Conservation (phyloP, 2,888 invertebrate genomes). For the Tenthredo mesomela region DNA sequence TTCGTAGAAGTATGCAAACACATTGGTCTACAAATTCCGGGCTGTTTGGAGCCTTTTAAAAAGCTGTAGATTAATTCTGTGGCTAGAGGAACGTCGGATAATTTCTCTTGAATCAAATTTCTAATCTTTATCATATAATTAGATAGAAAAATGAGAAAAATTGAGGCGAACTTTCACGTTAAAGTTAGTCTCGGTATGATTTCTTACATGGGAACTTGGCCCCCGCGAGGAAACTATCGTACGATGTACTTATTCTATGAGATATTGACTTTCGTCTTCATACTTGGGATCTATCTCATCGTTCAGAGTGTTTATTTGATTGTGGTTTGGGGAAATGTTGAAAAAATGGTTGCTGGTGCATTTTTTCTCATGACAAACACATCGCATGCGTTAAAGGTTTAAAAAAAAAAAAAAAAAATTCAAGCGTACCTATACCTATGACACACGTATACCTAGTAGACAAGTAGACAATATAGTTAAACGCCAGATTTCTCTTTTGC, state of each 20-base stretch:
- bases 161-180: slow-evolving; percentile 65
- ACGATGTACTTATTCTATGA: slow-evolving; percentile 59
- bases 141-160: not conserved
- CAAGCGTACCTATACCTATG: not conserved
- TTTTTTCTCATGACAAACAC: slow-evolving; percentile 67
- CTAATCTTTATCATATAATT: not conserved
- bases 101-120: not conserved
- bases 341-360: slow-evolving; percentile 61
- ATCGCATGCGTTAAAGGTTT: slow-evolving; percentile 66
- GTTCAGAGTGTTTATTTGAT: slow-evolving; percentile 63
- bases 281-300: slow-evolving; percentile 62
- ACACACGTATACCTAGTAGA: too few relatives aligned
- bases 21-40: not conserved
- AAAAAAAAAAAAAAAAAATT: not conserved
- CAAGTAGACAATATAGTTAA: too few relatives aligned
- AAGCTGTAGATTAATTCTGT: not conserved
- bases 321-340: slow-evolving; percentile 61
- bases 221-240: slow-evolving; percentile 56
- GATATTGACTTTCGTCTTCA: slow-evolving; percentile 58
- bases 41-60: not conserved
- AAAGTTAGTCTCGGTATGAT: slow-evolving; percentile 64
- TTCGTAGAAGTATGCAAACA: not conserved
- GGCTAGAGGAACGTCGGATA: not conserved
- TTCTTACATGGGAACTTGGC: slow-evolving; percentile 68
- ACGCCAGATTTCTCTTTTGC: slow-evolving; percentile 24